Conservation (phyloP, 2,113 vertebrate species). For the Phalacrocorax pelagicus region DNA sequence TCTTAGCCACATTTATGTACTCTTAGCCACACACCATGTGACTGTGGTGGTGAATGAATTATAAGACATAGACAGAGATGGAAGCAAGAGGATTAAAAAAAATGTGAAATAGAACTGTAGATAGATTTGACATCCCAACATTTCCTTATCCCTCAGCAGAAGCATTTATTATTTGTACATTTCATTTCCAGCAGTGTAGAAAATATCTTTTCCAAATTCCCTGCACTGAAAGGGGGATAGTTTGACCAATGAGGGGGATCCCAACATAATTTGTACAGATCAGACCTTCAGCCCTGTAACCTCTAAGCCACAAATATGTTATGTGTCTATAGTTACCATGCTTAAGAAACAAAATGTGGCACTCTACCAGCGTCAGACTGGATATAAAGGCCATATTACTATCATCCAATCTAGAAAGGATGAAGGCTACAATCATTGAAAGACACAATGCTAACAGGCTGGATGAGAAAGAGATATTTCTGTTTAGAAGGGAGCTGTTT, state of each 20-base stretch:
- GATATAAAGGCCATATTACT: background rate
- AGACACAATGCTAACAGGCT: background rate
- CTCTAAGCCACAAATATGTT: background rate
- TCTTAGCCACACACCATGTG: background rate
- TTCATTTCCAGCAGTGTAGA: constrained; percentile 5
- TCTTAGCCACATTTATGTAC: background rate
- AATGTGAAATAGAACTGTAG: background rate
- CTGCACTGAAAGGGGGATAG: background rate
- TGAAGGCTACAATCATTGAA: background rate
- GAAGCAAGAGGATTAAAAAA: constrained; percentile 18
- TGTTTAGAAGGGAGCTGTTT: background rate
- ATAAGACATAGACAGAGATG: background rate
- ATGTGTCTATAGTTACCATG: background rate
- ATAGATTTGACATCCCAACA: constrained; percentile 13
- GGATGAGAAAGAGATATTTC: background rate
- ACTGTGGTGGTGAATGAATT: background rate
- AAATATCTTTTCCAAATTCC: background rate
- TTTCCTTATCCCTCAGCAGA: constrained; percentile 21
- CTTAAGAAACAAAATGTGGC: background rate
- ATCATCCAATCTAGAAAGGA: background rate
- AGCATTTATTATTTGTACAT: constrained; percentile 10
- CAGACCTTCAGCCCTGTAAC: background rate
- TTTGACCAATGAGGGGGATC: background rate
- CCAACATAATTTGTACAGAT: background rate
- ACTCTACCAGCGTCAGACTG: background rate